Conservation (phyloP, 2,797 vertebrate genomes). For the Heterohyrax brucei region DNA sequence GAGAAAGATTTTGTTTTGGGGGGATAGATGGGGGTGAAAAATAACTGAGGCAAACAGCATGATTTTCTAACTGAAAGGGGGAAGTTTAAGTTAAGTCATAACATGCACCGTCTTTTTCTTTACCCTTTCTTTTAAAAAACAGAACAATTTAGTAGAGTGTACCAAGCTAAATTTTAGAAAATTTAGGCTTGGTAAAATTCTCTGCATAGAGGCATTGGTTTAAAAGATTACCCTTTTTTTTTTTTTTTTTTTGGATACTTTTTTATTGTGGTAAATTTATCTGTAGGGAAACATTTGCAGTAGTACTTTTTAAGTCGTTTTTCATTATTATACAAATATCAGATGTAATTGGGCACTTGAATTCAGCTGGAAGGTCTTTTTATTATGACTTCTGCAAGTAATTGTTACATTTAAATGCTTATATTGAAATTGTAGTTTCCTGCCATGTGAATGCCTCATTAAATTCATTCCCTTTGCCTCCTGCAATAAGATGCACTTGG, state of each 20-base stretch:
- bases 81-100: slow-evolving; percentile 37
- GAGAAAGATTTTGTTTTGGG: slow-evolving; percentile 26
- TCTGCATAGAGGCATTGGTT: slow-evolving; percentile 39
- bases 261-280: neutral
- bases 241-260: neutral
- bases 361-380: slow-evolving; percentile 53
- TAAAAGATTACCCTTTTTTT: slow-evolving; percentile 1
- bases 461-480: slow-evolving; percentile 58
- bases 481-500: neutral
- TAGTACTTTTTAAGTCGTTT: neutral
- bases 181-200: slow-evolving; percentile 22
- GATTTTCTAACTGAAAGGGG: slow-evolving; percentile 56
- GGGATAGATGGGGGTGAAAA: slow-evolving; percentile 21
- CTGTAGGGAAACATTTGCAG: neutral
- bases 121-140: neutral
- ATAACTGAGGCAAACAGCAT: slow-evolving; percentile 29
- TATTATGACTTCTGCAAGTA: slow-evolving; percentile 53
- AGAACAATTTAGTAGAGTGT: neutral
- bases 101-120: neutral
- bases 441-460: neutral
- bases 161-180: slow-evolving; percentile 6
- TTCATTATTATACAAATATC: slow-evolving; percentile 33
- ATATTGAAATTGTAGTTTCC: slow-evolving; percentile 44
- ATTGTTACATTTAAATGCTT: slow-evolving; percentile 61
- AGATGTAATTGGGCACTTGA: slow-evolving; percentile 28